phyloP scores from a whole-genome alignment of 2,888 invertebrate species.

The Hololepta plana region DNA sequence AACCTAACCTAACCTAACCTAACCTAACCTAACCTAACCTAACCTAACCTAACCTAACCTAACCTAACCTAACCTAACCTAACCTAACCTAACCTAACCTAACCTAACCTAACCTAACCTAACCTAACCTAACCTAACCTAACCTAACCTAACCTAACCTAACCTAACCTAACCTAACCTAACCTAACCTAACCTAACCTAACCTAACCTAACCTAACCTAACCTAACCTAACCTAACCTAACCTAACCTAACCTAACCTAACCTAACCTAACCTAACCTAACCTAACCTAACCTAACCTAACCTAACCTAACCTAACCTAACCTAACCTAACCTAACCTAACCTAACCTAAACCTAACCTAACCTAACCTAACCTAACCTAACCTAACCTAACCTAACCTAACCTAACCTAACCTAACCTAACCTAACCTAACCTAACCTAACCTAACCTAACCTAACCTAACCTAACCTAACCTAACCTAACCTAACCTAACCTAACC shows the following conservation, averaged over 20 bases:
- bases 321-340: slow-evolving; percentile 6
- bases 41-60: slow-evolving; percentile 7
- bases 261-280: slow-evolving; percentile 8
- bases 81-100: slow-evolving; percentile 9
- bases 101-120: slow-evolving; percentile 9
- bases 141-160: slow-evolving; percentile 4
- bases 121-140: slow-evolving; percentile 4
- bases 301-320: slow-evolving; percentile 6
- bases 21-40: too few species aligned
- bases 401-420: slow-evolving; percentile 10
- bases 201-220: slow-evolving; percentile 4
- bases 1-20: too few species aligned
- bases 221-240: slow-evolving; percentile 2
- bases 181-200: slow-evolving; percentile 5
- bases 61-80: slow-evolving; percentile 8
- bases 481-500: slow-evolving; percentile 11
- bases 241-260: slow-evolving; percentile 4
- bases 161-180: slow-evolving; percentile 4
- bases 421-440: slow-evolving; percentile 10
- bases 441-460: slow-evolving; percentile 9
- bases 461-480: slow-evolving; percentile 9
- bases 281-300: slow-evolving; percentile 8
- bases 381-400: slow-evolving; percentile 8
- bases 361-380: slow-evolving; percentile 7
- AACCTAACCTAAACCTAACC: slow-evolving; percentile 7